Evolutionary conservation across 2,888 invertebrate species (phyloP), one percentile per base, ranked within the genome.

Genomic region (Bhutanitis thaidina): DNA sequence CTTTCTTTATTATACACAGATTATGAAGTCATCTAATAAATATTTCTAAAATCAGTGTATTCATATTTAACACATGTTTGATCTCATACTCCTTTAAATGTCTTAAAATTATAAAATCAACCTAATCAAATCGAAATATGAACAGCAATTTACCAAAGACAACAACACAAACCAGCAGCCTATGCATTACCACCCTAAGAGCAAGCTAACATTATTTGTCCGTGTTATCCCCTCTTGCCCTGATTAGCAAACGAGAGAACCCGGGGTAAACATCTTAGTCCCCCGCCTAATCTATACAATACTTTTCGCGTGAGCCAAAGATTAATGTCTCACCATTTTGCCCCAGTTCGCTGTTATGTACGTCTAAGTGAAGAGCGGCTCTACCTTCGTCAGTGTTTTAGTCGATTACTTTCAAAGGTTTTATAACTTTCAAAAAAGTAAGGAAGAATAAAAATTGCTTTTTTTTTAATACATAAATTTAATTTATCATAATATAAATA

Each of bases 311-410:
- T 71, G 70, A 71, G 67, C 71, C 67, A 69, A 77, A 81, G 82
- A 82, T 83, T 81, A 81, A 82, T 81, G 82, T 75, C 71, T 73
- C 65, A 69, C 69, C 74, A 72, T 83, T 83, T 79, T 79, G 77
- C 77, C 72, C 77, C 71, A 79, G 77, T 80, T 85, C 77, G 68
- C 69, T 40, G 38, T 9, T n/a, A 30, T 10, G 13, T 13, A 12
- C 32, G 43, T 15, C 40, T 54, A 60, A 66, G 61, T 54, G 35
- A 57, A 10, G 46, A 57, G 59, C 55, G 48, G 15, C 13, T 7
- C 44, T 52, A 5, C 20, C 5, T 20, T 20, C 2, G 2, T 3
- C 20, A 20, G 2, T 20, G 2, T 20, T 20, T 20, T 3, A 20
- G 2, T 3, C 2, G 5, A 20, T 20, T 5, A 5, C 5, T 20